These are phyloP conservation scores for Geothlypis trichas DNA, from an alignment of 2,113 vertebrate genomes.

Conservation along the genomic window DNA sequence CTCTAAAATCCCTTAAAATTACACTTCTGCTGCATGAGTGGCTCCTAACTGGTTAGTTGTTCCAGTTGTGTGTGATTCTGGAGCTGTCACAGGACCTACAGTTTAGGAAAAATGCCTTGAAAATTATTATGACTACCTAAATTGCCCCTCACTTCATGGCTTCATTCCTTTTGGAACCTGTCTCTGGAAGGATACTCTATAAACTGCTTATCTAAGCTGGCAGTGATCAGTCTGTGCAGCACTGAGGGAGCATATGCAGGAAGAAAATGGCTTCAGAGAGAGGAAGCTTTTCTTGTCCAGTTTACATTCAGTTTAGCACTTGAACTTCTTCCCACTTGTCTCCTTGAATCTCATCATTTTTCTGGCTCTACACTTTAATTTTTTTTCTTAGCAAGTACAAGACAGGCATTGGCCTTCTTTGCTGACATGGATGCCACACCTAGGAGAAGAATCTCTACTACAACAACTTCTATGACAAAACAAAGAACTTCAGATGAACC, in stretches of 20 bases:
- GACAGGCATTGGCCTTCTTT: not conserved
- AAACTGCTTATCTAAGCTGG: not conserved
- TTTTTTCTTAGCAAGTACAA: not conserved
- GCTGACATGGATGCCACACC: not conserved
- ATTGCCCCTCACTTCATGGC: not conserved
- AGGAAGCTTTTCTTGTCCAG: not conserved
- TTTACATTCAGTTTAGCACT: not conserved
- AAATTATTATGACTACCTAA: not conserved
- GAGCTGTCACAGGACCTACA: not conserved
- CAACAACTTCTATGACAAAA: not conserved
- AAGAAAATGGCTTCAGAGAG: not conserved
- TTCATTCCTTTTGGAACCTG: not conserved
- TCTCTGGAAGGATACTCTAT: not conserved
- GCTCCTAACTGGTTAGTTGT: not conserved
- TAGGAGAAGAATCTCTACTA: not conserved
- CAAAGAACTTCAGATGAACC: not conserved
- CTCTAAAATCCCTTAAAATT: not conserved
- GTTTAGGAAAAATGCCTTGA: not conserved
- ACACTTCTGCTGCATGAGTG: accelerated
- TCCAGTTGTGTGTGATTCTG: not conserved
- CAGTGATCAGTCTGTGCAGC: not conserved
- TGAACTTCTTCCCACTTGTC: not conserved
- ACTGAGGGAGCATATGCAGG: not conserved
- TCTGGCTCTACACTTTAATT: not conserved
- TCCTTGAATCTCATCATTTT: not conserved